Evolutionary conservation across 2,888 invertebrate species (phyloP).

Genomic region (Leuctra nigra): DNA sequence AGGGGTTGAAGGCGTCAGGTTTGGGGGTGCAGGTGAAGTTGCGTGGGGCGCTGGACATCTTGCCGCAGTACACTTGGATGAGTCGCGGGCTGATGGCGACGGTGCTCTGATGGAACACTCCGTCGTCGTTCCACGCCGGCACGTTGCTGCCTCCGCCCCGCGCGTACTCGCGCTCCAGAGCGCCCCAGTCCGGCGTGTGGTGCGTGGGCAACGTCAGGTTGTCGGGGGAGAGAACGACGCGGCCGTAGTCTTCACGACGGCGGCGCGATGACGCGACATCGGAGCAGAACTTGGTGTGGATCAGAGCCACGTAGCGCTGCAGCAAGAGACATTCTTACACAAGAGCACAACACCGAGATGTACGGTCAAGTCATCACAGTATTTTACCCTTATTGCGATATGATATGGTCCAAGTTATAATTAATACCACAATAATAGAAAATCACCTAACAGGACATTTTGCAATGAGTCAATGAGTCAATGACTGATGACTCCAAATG

Average conservation of each 20-base stretch:
- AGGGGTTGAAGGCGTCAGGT: constrained; percentile 58
- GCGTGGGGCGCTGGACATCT: constrained; percentile 32
- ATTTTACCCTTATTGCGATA: no score
- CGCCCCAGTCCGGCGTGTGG: constrained; percentile 25
- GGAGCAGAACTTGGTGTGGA: constrained; percentile 28
- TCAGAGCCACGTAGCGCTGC: constrained; percentile 25
- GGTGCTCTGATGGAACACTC: constrained; percentile 31
- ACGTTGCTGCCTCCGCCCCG: background rate
- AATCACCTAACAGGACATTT: no score
- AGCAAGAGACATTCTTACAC: background rate
- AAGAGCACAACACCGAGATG: no score
- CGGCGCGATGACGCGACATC: background rate
- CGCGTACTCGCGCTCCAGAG: constrained; percentile 12
- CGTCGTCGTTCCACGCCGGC: constrained; percentile 20
- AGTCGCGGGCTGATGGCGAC: constrained; percentile 35
- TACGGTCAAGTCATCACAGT: no score
- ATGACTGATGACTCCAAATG: no score
- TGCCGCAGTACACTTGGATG: constrained; percentile 32
- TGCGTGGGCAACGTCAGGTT: constrained; percentile 21
- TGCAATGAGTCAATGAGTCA: no score
- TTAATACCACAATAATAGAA: no score
- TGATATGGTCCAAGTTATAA: no score
- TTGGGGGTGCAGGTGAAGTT: constrained; percentile 45
- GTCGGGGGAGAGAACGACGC: constrained; percentile 28
- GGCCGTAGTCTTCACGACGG: constrained; percentile 24